phyloP scores from a whole-genome alignment of 1,140 invertebrate genomes.

The Brachionus asplanchnoidis region DNA sequence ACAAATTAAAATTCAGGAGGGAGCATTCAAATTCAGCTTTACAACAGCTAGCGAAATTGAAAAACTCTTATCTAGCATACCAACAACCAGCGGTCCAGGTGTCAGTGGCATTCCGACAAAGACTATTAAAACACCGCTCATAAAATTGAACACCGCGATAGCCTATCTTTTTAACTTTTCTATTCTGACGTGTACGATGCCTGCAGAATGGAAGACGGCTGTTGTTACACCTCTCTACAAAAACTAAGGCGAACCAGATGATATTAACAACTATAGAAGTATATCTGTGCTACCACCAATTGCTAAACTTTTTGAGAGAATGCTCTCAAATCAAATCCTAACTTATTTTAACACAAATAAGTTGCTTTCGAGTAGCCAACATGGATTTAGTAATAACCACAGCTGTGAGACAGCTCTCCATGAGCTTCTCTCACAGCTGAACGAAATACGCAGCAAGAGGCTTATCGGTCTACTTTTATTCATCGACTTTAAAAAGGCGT shows the following conservation, averaged over 20 bases:
- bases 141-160: neutral
- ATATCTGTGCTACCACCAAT: constrained; percentile 42
- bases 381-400: neutral
- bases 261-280: constrained; percentile 43
- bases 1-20: neutral
- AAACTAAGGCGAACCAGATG: constrained; percentile 40
- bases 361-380: neutral
- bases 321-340: constrained; percentile 14
- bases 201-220: constrained; percentile 42
- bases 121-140: neutral
- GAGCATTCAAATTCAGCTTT: neutral
- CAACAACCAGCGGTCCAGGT: neutral
- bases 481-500: neutral
- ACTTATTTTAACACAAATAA: neutral
- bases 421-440: neutral
- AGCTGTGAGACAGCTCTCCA: neutral
- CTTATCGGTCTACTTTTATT: neutral
- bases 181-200: neutral
- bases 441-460: neutral
- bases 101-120: neutral
- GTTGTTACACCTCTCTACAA: constrained; percentile 42
- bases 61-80: neutral
- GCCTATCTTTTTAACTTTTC: neutral
- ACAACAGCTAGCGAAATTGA: neutral
- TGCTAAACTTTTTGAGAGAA: constrained; percentile 24